Base-by-base conservation (phyloP, 2,797 vertebrate genomes). In the Crenichthys baileyi region DNA sequence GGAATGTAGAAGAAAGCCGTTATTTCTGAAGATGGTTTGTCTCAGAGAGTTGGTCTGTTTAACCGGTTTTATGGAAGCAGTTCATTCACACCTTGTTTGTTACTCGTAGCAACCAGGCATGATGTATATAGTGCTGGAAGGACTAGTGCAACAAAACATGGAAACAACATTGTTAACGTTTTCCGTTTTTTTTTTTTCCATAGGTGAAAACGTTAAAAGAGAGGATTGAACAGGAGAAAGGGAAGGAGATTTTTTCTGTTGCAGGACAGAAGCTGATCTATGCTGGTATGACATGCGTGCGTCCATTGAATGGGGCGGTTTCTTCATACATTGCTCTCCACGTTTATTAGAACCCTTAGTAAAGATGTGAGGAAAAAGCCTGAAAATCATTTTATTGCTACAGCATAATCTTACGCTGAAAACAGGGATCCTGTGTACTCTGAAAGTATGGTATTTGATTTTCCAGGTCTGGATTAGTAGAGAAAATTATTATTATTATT, bases 201-300 rank as follows among this genome's bases (percentile, higher is more conserved):
- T 87, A 98, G 97, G 98, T 99, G 81, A 98, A 97, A 88, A 96
- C 96, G 6, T 92, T 99, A 90, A 99, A 99, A 90, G 97, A 98
- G 93, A 98, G 95, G 93, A 99, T 99, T 89, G 98, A 99, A 93
- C 94, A 95, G 86, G 97, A 98, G 92, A 98, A 96, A 79, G 98
- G 98, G 46, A 98, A 97, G 86, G 97, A 99, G 84, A 91, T 94
- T 79, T 99, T 98, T 93, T 96, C 97, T 76, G 97, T 98, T 79
- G 96, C 95, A 75, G 97, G 97, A 79, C 97, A 97, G 91, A 99
- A 98, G 90, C 93, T 99, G 94, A 99, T 98, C 93, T 99, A 99
- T 94, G 97, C 97, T 95, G 98, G 98, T 99, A 95, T 74, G 85
- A 89, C 48, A 26, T 68, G 22, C n/a, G 24, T 13, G 15, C 46